Percentiles rank a stretch among this genome's conserved stretches.
These are phyloP conservation scores for Drosophila monieri DNA, from an alignment of 2,888 invertebrate species.

Conservation along the genomic window DNA sequence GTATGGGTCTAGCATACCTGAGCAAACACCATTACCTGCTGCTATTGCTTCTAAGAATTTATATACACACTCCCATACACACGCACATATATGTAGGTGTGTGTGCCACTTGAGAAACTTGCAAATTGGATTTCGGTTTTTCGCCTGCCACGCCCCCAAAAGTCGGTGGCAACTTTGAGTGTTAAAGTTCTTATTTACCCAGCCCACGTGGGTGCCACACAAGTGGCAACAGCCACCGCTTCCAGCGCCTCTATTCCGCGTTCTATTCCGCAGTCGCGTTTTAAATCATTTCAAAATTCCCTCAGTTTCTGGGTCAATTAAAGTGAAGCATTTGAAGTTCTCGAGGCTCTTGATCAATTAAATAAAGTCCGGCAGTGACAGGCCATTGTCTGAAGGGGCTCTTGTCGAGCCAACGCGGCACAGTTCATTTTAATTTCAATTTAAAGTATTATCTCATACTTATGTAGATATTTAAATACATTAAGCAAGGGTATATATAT, in stretches of 20 bases:
- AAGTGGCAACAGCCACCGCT: slow-evolving; percentile 22
- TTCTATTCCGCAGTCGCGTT: slow-evolving; percentile 23
- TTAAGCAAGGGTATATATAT: neutral
- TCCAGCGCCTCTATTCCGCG: slow-evolving; percentile 1
- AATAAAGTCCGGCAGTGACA: slow-evolving; percentile 49
- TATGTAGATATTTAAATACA: too few relatives aligned
- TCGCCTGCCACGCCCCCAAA: slow-evolving; percentile 13
- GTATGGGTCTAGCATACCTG: slow-evolving; percentile 46
- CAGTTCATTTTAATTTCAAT: slow-evolving; percentile 35
- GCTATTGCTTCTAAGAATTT: slow-evolving; percentile 12
- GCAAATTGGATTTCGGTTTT: slow-evolving; percentile 79
- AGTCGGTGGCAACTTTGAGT: slow-evolving; percentile 51
- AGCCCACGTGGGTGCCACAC: slow-evolving; percentile 35
- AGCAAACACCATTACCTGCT: slow-evolving; percentile 50
- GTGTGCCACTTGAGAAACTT: slow-evolving; percentile 72
- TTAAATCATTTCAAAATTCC: slow-evolving; percentile 47
- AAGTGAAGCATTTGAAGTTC: slow-evolving; percentile 54
- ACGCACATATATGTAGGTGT: slow-evolving; percentile 27
- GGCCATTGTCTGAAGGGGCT: slow-evolving; percentile 68
- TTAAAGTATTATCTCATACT: neutral
- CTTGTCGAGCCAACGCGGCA: slow-evolving; percentile 38
- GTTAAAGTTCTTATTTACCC: slow-evolving; percentile 45
- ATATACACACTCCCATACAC: neutral
- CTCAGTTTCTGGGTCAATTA: slow-evolving; percentile 64
- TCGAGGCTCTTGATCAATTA: slow-evolving; percentile 69